Evolutionary conservation across 2,888 invertebrate genomes (phyloP).

Genomic region (Ypsolopha sequella): DNA sequence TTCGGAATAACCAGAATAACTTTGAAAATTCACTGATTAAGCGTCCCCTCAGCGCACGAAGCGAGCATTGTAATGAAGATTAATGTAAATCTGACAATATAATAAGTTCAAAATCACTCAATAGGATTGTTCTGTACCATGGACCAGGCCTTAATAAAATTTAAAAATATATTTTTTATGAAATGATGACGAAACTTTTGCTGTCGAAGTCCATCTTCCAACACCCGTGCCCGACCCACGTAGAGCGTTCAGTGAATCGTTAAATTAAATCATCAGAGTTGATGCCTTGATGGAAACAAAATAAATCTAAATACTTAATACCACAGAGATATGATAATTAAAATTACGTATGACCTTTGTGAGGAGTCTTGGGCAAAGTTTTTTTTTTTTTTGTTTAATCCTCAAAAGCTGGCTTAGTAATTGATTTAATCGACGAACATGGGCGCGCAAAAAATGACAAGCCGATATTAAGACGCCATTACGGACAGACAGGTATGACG

Average conservation of each 20-base stretch:
- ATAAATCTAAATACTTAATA: background rate
- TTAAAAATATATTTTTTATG: no score
- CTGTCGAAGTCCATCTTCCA: background rate
- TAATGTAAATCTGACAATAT: no score
- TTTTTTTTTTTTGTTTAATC: background rate
- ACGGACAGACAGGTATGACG: slow-evolving; percentile 24
- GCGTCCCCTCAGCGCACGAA: no score
- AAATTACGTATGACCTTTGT: background rate
- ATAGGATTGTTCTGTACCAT: no score
- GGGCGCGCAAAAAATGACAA: slow-evolving; percentile 16
- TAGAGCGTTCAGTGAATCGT: slow-evolving; percentile 35
- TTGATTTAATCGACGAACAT: background rate
- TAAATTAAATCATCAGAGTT: slow-evolving; percentile 20
- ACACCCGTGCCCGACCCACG: slow-evolving; percentile 9
- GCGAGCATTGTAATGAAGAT: no score
- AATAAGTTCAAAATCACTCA: no score
- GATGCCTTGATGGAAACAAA: background rate
- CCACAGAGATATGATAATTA: background rate
- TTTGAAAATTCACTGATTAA: no score
- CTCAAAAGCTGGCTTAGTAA: background rate
- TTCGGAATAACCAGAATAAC: no score
- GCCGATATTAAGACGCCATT: slow-evolving; percentile 20
- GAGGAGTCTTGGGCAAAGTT: background rate
- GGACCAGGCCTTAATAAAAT: no score
- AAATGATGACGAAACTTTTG: background rate